These are phyloP conservation scores for Latrodectus hesperus DNA, from an alignment of 2,888 invertebrate species.

Conservation along the genomic window DNA sequence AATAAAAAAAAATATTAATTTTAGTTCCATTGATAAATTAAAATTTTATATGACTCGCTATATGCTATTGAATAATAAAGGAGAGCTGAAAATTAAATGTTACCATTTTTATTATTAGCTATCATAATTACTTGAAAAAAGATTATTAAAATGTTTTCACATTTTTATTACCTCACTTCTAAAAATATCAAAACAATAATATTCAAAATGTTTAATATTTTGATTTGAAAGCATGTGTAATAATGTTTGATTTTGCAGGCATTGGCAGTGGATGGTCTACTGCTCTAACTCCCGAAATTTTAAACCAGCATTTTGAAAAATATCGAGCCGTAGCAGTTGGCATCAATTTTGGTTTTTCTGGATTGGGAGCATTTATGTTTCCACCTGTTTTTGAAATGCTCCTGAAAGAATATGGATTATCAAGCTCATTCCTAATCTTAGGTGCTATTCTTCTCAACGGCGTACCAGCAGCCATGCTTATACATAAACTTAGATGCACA, in stretches of 20 bases:
- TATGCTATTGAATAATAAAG: too few species aligned
- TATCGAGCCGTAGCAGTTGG: constrained; percentile 19
- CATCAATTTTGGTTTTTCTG: constrained; percentile 12
- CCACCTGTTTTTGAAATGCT: constrained; percentile 16
- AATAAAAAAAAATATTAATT: too few species aligned
- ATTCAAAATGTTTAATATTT: too few species aligned
- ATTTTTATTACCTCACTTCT: too few species aligned
- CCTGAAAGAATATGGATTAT: not conserved
- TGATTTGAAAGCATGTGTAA: too few species aligned
- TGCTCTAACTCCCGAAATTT: constrained; percentile 21
- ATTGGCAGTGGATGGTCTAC: constrained; percentile 1
- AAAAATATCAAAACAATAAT: too few species aligned
- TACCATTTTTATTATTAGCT: too few species aligned
- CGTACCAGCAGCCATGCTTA: constrained; percentile 18
- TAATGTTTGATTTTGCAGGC: not conserved
- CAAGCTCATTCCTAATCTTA: constrained; percentile 14
- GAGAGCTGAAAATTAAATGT: too few species aligned
- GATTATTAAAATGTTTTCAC: too few species aligned
- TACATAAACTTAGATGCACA: not conserved
- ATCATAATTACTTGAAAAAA: too few species aligned
- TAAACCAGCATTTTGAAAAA: constrained; percentile 24
- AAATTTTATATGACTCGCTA: too few species aligned
- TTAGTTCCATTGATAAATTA: too few species aligned
- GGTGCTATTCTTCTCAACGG: constrained; percentile 6
- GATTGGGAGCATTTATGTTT: constrained; percentile 25